Evolutionary conservation across 2,113 vertebrate genomes (phyloP).

Genomic region (Rafetus swinhoei): DNA sequence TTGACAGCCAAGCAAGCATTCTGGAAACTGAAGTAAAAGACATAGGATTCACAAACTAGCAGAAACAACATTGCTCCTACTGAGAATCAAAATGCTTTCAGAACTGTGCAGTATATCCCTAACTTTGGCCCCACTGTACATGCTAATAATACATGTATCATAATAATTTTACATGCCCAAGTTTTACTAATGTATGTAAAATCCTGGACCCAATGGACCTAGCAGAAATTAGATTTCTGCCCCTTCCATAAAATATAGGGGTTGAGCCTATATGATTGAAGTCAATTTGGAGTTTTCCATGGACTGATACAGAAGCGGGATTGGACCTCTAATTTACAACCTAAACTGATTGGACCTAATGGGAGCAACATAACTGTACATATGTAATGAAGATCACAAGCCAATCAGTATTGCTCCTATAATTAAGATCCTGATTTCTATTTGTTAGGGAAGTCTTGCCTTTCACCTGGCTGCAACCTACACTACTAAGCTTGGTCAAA

Average conservation of each 20-base stretch:
- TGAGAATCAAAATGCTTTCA: neutral
- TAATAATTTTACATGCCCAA: neutral
- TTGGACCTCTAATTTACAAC: neutral
- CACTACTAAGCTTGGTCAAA: slow-evolving; percentile 6
- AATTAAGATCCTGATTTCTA: slow-evolving; percentile 32
- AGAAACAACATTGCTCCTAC: neutral
- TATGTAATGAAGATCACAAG: slow-evolving; percentile 38
- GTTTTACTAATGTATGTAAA: neutral
- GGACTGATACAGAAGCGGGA: slow-evolving; percentile 3
- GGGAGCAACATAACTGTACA: neutral
- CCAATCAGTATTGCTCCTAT: slow-evolving; percentile 15
- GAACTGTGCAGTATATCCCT: neutral
- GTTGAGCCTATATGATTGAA: neutral
- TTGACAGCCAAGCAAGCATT: neutral
- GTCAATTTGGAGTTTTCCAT: neutral
- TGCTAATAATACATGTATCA: neutral
- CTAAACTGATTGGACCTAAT: neutral
- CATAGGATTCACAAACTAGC: neutral
- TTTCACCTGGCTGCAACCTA: neutral
- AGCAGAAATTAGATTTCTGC: neutral
- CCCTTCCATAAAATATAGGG: neutral
- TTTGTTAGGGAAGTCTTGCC: slow-evolving; percentile 32
- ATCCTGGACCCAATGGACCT: neutral
- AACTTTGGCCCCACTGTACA: neutral
- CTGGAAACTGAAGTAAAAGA: neutral